Base-by-base conservation (phyloP, 2,113 vertebrate genomes). In the Thymallus thymallus region DNA sequence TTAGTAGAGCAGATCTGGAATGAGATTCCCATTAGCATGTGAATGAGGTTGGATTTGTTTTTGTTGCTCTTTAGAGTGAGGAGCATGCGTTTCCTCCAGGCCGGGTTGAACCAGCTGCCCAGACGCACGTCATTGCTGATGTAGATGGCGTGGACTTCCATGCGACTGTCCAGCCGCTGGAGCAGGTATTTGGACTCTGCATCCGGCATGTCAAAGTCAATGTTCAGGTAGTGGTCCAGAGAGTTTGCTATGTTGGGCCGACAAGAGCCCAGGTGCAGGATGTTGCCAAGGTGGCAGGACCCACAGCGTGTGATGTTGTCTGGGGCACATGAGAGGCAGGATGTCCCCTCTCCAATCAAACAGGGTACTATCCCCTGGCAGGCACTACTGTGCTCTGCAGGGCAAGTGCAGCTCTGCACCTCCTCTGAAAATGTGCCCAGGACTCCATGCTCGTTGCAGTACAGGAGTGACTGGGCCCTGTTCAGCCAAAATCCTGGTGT, bases 41-140 rank as follows among this genome's bases (percentile, higher is more conserved):
- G 97, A 82, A 99, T 94, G 73, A 98, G 92, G 75, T 97, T 96
- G 0, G 97, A 96, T 87, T 98, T 98, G 76, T 98, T 98, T 80
- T 99, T 99, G 94, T 99, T 99, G 84, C 97, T 99, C 87, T 99
- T 99, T 41, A 98, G 91, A 0, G 97, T 98, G 68, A 99, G 88
- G 70, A 98, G 91, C 97, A 99, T 99, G 70, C 97, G 94, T 76
- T 99, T 98, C 84, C 97, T 94, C 95, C 96, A 98, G n/a, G 96
- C 96, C 1, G 97, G 97, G 74, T 99, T 96, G 0, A 99, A 99
- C 97, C 97, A 99, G 82, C 95, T 98, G 26, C 97, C 96, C 61
- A 98, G 91, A 4, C 96, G 95, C 86, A 99, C 95, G n/a, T 98
- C 97, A 0, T 98, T 98, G 92, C 97, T 98, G 88, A 99, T 98